Conservation (phyloP, 2,888 invertebrate species). For the Stomorhina lunata region DNA sequence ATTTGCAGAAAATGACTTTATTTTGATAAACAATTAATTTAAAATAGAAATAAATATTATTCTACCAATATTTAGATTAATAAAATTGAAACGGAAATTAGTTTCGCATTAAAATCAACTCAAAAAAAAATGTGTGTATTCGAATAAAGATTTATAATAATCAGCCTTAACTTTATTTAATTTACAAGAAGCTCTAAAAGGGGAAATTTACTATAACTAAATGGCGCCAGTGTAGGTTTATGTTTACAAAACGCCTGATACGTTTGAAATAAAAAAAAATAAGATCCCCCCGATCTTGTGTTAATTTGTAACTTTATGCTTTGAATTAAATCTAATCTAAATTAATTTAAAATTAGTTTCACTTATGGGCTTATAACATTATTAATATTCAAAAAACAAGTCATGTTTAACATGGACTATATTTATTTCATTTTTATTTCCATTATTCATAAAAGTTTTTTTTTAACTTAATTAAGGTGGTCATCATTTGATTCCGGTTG, state of each 20-base stretch:
- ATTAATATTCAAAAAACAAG: conserved; percentile 40
- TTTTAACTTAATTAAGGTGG: conserved; percentile 62
- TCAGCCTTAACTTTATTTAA: conserved; percentile 32
- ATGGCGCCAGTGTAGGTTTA: conserved; percentile 77
- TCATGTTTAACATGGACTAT: conserved; percentile 33
- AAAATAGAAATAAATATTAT: conserved; percentile 68
- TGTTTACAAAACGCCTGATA: conserved; percentile 76
- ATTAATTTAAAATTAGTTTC: conserved; percentile 63
- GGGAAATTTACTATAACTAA: conserved; percentile 25
- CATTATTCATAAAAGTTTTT: conserved; percentile 21
- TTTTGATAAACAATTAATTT: conserved; percentile 69
- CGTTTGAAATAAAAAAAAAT: conserved; percentile 25
- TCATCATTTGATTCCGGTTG: conserved; percentile 39
- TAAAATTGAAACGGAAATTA: conserved; percentile 77
- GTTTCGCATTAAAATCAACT: conserved; percentile 73
- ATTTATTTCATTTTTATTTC: conserved; percentile 47
- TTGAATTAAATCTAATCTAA: conserved; percentile 51
- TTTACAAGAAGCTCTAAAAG: conserved; percentile 37
- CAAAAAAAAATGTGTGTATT: conserved; percentile 52
- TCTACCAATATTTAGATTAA: conserved; percentile 76
- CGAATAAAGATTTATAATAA: conserved; percentile 55
- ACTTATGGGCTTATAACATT: conserved; percentile 53
- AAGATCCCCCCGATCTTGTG: conserved; percentile 7
- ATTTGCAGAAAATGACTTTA: conserved; percentile 56
- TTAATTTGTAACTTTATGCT: background rate